A percentile compares a stretch with the other conserved stretches of the same genome.
phyloP scores from a whole-genome alignment of 2,797 vertebrate species.

The Premnoplex brunnescens region DNA sequence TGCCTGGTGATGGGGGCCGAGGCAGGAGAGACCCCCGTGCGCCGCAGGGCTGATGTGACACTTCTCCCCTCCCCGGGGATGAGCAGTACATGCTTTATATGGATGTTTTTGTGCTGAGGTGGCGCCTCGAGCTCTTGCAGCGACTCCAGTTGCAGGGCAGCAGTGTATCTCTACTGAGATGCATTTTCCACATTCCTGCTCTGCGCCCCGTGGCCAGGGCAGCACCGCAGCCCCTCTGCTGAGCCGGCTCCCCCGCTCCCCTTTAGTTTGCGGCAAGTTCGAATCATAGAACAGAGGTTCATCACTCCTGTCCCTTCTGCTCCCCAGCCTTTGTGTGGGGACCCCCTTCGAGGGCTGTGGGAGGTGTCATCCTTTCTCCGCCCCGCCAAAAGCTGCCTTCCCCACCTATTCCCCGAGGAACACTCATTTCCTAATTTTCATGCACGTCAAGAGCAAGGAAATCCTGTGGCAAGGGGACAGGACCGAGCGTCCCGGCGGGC shows the following conservation, averaged over 20 bases:
- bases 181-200: constrained; percentile 57
- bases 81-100: neutral
- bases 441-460: constrained; percentile 51
- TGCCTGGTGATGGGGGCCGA: neutral
- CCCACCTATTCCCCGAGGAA: constrained; percentile 45
- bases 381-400: neutral
- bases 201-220: neutral
- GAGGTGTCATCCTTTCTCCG: constrained; percentile 14
- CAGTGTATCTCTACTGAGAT: neutral
- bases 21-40: neutral
- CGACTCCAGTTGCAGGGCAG: neutral
- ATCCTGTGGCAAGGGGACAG: constrained; percentile 36
- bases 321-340: neutral
- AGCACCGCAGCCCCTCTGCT: neutral
- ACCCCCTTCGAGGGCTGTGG: neutral
- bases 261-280: neutral
- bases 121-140: constrained; percentile 19
- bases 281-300: neutral
- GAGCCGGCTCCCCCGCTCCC: constrained; percentile 7
- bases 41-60: neutral
- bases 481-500: neutral
- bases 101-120: constrained; percentile 52
- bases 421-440: constrained; percentile 33
- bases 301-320: neutral
- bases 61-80: neutral